phyloP scores from a whole-genome alignment of 1,140 invertebrate genomes.

The Wasmannia auropunctata region DNA sequence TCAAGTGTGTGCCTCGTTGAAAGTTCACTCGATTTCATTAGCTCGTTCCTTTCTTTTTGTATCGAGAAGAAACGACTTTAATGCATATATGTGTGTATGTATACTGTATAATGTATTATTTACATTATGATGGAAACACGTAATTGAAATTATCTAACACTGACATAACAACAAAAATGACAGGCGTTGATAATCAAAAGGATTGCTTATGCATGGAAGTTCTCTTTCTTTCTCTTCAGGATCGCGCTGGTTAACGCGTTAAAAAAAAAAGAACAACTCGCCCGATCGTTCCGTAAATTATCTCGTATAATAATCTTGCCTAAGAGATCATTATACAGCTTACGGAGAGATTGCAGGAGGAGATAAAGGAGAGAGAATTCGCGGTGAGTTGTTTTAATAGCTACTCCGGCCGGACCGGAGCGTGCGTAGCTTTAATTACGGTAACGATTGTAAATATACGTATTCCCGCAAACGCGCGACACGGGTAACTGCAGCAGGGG shows the following conservation, averaged over 20 bases:
- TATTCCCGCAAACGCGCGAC: no score
- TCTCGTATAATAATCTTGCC: not conserved
- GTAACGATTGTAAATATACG: not conserved
- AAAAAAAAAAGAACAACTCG: not conserved
- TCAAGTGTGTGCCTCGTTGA: not conserved
- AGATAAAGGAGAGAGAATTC: constrained; percentile 7
- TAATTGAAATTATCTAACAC: no score
- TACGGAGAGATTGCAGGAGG: not conserved
- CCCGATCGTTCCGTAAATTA: not conserved
- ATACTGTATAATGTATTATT: not conserved
- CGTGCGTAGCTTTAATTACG: not conserved
- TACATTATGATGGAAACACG: no score
- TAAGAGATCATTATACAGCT: not conserved
- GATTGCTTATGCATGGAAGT: not conserved
- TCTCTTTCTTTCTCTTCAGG: not conserved
- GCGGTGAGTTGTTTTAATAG: not conserved
- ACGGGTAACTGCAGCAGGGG: no score
- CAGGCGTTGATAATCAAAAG: not conserved
- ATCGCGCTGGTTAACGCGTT: not conserved
- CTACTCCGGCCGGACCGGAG: no score
- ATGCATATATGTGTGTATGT: not conserved
- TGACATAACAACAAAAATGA: not conserved
- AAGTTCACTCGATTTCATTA: not conserved
- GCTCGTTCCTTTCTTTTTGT: not conserved
- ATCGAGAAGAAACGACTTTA: not conserved